Base-by-base conservation (phyloP, 1,140 invertebrate species). In the Papilio dardanus region DNA sequence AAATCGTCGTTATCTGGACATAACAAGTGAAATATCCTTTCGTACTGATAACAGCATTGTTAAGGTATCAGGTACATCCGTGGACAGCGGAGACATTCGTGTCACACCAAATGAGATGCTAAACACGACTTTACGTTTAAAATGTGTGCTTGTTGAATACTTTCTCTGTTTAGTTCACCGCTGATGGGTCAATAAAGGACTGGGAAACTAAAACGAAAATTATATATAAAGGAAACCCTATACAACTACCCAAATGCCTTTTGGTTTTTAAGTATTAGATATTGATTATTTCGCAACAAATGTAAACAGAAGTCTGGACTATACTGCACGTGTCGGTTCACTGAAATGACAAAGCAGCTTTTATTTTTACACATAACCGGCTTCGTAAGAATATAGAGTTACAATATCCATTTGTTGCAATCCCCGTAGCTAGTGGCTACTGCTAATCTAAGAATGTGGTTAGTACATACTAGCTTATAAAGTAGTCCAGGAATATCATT, bases 401-500 rank as follows among this genome's bases (percentile, higher is more conserved):
- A 62, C 54, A 62, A 3, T 58, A 28, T 58, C 16, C 62, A 66
- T 35, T 35, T 67, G 31, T 35, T 6, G n/a, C 54, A 28, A 62
- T 62, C 1, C 16, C 54, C 21, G 10, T 16, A 24, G 54, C 54
- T 30, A 62, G 4, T 19, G 42, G 16, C 16, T 5, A n/a, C 42
- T n/a, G n/a, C 42, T 6, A 19, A 46, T n/a, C 54, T 62, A 62
- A 30, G 16, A 28, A 62, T 62, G 54, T 28, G 54, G 54, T 30
- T 30, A 62, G 54, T 28, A 12, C 46, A 19, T 2, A 24, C 50
- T 76, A 66, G 40, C 71, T n/a, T n/a, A 80, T 77, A 76, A 79
- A 81, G 76, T 74, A 74, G 78, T 81, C 81, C 82, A 82, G 79
- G 86, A 86, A 87, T 87, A 83, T 74, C 77, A 74, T 24, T 69